These are phyloP conservation scores for Coracias cyanogaster DNA, from an alignment of 2,797 vertebrate species.

Conservation along the genomic window DNA sequence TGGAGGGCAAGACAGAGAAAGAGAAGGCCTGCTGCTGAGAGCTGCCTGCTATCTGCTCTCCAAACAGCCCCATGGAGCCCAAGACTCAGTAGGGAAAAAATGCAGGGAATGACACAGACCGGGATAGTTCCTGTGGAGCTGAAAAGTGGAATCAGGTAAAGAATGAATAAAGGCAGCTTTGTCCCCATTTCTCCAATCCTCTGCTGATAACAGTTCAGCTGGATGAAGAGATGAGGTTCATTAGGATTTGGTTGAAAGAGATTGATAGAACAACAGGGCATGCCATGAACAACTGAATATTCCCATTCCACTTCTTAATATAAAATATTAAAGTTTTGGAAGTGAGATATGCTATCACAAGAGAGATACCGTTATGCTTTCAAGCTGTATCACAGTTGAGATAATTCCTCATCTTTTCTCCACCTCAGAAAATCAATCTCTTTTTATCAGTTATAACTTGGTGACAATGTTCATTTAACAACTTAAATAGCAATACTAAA, in stretches of 20 bases:
- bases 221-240: not conserved
- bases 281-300: not conserved
- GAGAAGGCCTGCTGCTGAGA: not conserved
- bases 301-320: not conserved
- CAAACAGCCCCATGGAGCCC: not conserved
- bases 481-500: not conserved
- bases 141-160: conserved; percentile 13
- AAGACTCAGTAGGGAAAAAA: not conserved
- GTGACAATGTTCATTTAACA: not conserved
- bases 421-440: not conserved
- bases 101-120: not conserved
- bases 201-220: not conserved
- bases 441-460: not conserved
- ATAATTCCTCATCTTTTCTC: not conserved
- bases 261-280: not conserved
- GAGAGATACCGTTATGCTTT: not conserved
- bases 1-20: not conserved
- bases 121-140: not conserved
- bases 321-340: conserved; percentile 3
- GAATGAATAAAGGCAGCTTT: not conserved
- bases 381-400: not conserved
- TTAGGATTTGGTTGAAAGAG: not conserved
- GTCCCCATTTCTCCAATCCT: not conserved
- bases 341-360: not conserved
- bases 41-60: not conserved